phyloP scores from a whole-genome alignment of 2,113 vertebrate genomes.

The Nibea albiflora region DNA sequence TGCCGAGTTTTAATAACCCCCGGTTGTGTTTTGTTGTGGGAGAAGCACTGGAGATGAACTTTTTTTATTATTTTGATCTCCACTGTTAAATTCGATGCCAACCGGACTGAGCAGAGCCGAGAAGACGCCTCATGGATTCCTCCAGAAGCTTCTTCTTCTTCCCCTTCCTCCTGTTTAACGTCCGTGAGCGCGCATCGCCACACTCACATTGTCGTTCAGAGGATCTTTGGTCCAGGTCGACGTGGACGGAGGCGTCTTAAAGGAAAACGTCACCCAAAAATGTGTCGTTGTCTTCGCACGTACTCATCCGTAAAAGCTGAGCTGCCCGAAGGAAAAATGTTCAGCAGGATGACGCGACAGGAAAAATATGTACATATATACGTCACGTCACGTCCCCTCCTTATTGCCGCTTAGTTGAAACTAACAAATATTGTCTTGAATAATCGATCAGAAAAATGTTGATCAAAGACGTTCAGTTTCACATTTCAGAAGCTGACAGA shows the following conservation, averaged over 20 bases:
- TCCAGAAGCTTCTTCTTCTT: not conserved
- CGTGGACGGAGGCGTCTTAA: not conserved
- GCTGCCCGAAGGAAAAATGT: not conserved
- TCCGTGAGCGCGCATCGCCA: not conserved
- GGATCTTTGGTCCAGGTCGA: conserved; percentile 1
- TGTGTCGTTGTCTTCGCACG: not conserved
- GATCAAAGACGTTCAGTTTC: no score
- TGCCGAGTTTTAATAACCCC: conserved; percentile 3
- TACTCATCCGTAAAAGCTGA: not conserved
- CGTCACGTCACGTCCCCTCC: no score
- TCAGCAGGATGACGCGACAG: no score
- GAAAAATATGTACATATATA: no score
- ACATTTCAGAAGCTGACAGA: no score
- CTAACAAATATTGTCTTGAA: no score
- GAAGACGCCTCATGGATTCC: not conserved
- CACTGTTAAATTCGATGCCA: not conserved
- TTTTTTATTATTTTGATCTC: conserved; percentile 19
- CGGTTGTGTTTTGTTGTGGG: conserved; percentile 12
- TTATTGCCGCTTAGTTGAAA: no score
- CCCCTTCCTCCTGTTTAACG: not conserved
- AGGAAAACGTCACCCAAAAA: not conserved
- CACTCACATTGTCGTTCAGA: conserved; percentile 7
- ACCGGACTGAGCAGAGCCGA: conserved; percentile 5
- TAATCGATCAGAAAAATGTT: no score
- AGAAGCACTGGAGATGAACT: conserved; percentile 24